A percentile compares a stretch with the other conserved stretches of the same genome.
Conservation (phyloP, 2,797 vertebrate species). For the Phataginus tricuspis region DNA sequence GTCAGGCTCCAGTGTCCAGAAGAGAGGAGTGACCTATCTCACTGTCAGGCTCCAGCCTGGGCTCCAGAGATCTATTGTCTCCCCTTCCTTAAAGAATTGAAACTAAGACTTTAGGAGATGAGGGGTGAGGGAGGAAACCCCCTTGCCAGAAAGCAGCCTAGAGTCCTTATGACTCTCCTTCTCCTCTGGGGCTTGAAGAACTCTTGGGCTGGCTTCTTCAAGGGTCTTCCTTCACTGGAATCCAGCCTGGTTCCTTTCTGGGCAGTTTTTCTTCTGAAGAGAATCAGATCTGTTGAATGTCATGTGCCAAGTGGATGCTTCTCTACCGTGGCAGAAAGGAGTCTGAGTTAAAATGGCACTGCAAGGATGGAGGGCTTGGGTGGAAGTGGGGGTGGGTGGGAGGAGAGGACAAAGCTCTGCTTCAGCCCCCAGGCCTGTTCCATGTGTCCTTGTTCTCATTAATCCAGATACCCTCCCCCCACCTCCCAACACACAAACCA, state of each 20-base stretch:
- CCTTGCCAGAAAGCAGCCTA: neutral
- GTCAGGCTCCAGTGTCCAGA: neutral
- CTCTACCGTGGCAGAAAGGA: slow-evolving; percentile 45
- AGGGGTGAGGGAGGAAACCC: neutral
- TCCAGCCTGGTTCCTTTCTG: neutral
- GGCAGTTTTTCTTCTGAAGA: slow-evolving; percentile 20
- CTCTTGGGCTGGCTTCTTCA: neutral
- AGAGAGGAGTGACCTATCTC: too few species aligned
- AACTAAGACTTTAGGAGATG: slow-evolving; percentile 16
- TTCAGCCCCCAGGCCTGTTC: slow-evolving; percentile 69
- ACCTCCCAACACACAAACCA: neutral
- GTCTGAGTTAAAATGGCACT: slow-evolving; percentile 56
- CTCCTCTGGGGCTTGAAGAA: neutral
- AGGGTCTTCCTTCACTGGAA: neutral
- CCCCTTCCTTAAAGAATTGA: neutral
- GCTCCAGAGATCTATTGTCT: neutral
- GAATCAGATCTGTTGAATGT: neutral
- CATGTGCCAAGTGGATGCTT: slow-evolving; percentile 33
- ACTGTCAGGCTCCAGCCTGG: neutral
- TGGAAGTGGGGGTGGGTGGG: neutral
- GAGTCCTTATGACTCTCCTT: neutral
- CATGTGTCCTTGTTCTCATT: slow-evolving; percentile 69
- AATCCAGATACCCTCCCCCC: neutral
- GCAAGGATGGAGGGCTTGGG: neutral
- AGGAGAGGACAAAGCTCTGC: neutral